Evolutionary conservation across 2,113 vertebrate species (phyloP), one percentile per base, ranked within the genome.

Genomic region (Platysteira castanea): DNA sequence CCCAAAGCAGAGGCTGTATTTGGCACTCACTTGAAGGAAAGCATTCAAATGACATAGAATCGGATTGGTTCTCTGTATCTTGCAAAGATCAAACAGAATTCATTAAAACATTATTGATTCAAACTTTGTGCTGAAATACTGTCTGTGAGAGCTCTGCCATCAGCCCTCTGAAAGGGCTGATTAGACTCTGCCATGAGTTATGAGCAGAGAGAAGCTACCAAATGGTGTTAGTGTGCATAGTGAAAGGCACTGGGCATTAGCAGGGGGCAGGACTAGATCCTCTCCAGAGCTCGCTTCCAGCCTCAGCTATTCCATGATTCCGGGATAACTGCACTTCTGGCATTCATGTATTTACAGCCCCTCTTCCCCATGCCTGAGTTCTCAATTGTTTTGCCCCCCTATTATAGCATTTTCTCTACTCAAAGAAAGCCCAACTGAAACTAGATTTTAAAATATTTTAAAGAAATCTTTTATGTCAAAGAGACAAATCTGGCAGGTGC

Each of bases 31-130:
- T 84, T 61, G 69, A 90, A 88, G 69, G 28, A 19, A 82, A 70
- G 61, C 47, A 24, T 74, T 92, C 60, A 73, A 33, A 42, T 81
- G 52, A 77, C 0, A 0, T 13, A 54, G 47, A 35, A 52, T 50
- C 4, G 14, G 47, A 73, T 65, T 31, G 5, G 17, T 75, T 84
- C 56, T 69, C 53, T 77, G 21, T 15, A 23, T 80, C 73, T 88
- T 90, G 49, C 30, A 70, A 89, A 84, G 86, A 86, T 83, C 79
- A 94, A 83, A 90, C n/a, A 83, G 86, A 92, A 93, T 79, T 71
- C 83, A 84, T 88, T 88, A 76, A 92, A 87, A 39, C 57, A 33
- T 59, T 92, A 88, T 59, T 46, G 80, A 87, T 91, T 87, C 84
- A 75, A 64, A 78, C 44, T 74, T 74, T 47, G 35, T 54, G n/a